A percentile compares a stretch with the other conserved stretches of the same genome.
Conservation (phyloP, 2,888 invertebrate genomes). For the Heliothis peltigera region DNA sequence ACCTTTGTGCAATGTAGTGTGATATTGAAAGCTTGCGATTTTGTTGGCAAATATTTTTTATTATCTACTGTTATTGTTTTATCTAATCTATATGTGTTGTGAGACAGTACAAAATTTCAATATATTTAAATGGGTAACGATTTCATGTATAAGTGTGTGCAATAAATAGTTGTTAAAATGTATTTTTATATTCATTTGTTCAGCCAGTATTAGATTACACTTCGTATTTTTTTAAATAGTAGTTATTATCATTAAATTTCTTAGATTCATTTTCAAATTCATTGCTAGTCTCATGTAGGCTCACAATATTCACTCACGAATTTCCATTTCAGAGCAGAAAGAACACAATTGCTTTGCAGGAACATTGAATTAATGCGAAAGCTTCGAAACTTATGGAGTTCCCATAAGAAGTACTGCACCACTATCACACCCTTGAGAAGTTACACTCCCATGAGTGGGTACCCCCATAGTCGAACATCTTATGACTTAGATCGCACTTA, state of each 20-base stretch:
- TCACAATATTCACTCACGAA: conserved; percentile 57
- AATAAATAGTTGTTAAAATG: conserved; percentile 68
- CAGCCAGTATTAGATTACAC: conserved; percentile 23
- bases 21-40: conserved; percentile 50
- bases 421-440: conserved; percentile 80
- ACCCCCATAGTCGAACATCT: conserved; percentile 84
- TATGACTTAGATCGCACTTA: conserved; percentile 86
- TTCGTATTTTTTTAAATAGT: conserved; percentile 18
- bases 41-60: conserved; percentile 43
- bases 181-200: conserved; percentile 37
- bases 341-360: conserved; percentile 90
- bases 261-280: conserved; percentile 15
- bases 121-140: conserved; percentile 78
- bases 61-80: conserved; percentile 49
- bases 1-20: conserved; percentile 57
- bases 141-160: conserved; percentile 68
- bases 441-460: conserved; percentile 84
- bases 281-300: conserved; percentile 21
- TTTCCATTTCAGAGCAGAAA: conserved; percentile 90
- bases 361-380: conserved; percentile 91
- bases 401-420: conserved; percentile 90
- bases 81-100: conserved; percentile 49
- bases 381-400: conserved; percentile 90
- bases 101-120: conserved; percentile 56
- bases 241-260: neutral